Base-by-base conservation (phyloP, 1,140 invertebrate species). In the Achatina immaculata region DNA sequence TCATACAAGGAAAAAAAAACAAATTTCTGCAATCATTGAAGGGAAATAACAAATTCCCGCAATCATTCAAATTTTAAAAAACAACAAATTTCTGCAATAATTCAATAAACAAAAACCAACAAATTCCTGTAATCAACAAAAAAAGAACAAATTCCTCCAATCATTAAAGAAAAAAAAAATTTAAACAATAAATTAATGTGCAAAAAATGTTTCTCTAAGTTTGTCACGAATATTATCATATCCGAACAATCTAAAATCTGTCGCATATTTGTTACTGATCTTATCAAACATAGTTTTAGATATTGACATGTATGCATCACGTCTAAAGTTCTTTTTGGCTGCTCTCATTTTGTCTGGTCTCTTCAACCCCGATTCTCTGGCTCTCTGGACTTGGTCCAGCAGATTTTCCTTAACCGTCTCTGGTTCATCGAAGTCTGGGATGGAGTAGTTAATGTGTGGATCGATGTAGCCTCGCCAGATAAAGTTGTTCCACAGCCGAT, bases 311-410 rank as follows among this genome's bases (percentile, higher is more conserved):
- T 19, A 66, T 14, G 31, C 28, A n/a, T 66, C 7, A 19, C 9
- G 9, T 31, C 31, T 19, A 28, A 66, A 66, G 28, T 28, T 7
- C 31, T 66, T 28, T 14, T 28, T 14, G 28, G 62, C 62, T 66
- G 14, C 11, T 31, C 9, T 31, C 62, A 66, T 19, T 14, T 9
- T 19, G n/a, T n/a, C n/a, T n/a, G n/a, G n/a, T n/a, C n/a, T n/a
- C n/a, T n/a, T n/a, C n/a, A n/a, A n/a, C n/a, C 62, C 62, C 28
- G 62, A 66, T 31, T 66, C 62, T 31, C 62, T 66, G 14, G 62
- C 62, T 19, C 62, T 14, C 11, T 9, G 28, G 62, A 66, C 31
- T 66, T 66, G 11, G 31, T 66, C 14, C 7, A 28, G 28, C n/a
- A n/a, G n/a, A n/a, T n/a, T n/a, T n/a, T n/a, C n/a, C n/a, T n/a